Conservation (phyloP, 2,113 vertebrate genomes). For the Crypturellus undulatus region DNA sequence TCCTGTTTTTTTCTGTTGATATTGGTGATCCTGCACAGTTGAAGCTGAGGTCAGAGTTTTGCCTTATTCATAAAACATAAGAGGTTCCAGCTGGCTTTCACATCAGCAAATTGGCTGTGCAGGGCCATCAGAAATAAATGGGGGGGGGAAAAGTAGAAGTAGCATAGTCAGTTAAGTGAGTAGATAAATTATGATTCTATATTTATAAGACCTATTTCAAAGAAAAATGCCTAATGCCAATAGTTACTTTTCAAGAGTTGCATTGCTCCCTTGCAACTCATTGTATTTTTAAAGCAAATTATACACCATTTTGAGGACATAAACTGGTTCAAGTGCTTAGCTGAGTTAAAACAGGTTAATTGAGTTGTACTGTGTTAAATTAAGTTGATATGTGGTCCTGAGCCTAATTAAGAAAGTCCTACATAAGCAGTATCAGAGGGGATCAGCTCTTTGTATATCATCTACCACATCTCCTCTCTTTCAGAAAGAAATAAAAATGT, state of each 20-base stretch:
- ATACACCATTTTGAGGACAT: neutral
- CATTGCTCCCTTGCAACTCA: neutral
- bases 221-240: constrained; percentile 1
- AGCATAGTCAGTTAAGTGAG: constrained; percentile 27
- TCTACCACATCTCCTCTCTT: neutral
- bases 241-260: neutral
- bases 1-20: neutral
- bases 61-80: constrained; percentile 33
- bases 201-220: neutral
- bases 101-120: constrained; percentile 21
- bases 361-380: constrained; percentile 11
- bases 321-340: neutral
- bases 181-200: constrained; percentile 1
- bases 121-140: constrained; percentile 17
- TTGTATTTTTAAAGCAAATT: constrained; percentile 15
- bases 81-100: constrained; percentile 48
- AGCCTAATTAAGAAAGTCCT: constrained; percentile 16
- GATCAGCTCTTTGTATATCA: neutral
- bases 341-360: constrained; percentile 25
- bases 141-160: neutral
- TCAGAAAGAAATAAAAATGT: neutral
- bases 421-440: neutral
- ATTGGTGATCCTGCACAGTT: neutral
- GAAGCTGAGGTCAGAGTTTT: constrained; percentile 45
- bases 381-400: rapidly evolving